These are phyloP conservation scores for Bruchidius siliquastri DNA, from an alignment of 2,888 invertebrate genomes.

Conservation along the genomic window DNA sequence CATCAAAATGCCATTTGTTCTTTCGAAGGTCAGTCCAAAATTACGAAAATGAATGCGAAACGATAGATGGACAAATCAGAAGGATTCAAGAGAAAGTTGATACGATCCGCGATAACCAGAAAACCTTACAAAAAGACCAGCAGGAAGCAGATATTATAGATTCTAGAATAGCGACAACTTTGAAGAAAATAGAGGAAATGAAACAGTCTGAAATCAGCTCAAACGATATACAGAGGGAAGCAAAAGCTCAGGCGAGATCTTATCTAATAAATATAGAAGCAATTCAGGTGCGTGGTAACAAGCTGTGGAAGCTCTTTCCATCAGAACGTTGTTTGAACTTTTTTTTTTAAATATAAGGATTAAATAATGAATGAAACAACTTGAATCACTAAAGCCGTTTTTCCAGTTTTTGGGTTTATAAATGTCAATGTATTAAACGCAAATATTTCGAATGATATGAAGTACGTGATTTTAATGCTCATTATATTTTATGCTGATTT, in stretches of 20 bases:
- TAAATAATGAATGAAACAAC: too few relatives aligned
- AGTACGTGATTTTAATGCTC: too few relatives aligned
- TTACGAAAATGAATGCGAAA: constrained; percentile 34
- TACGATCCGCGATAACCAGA: constrained; percentile 23
- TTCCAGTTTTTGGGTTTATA: too few relatives aligned
- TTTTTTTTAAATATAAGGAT: too few relatives aligned
- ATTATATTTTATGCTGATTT: too few relatives aligned
- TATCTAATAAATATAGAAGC: neutral
- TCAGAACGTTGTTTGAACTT: too few relatives aligned
- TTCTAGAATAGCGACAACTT: constrained; percentile 22
- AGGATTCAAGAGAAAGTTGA: constrained; percentile 28
- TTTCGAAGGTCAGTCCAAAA: constrained; percentile 17
- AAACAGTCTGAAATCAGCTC: constrained; percentile 21
- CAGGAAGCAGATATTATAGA: constrained; percentile 23
- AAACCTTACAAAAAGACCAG: constrained; percentile 25
- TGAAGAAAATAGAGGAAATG: constrained; percentile 26
- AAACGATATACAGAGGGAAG: constrained; percentile 37
- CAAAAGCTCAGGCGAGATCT: constrained; percentile 8
- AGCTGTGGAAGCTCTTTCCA: too few relatives aligned
- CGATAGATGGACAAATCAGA: constrained; percentile 36
- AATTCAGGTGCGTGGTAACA: neutral
- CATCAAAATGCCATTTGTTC: too few relatives aligned
- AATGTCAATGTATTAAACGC: too few relatives aligned
- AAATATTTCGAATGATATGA: too few relatives aligned
- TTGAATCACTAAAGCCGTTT: too few relatives aligned